Evolutionary conservation across 2,797 vertebrate genomes (phyloP).

Genomic region (Rhabdophis nuchalis): DNA sequence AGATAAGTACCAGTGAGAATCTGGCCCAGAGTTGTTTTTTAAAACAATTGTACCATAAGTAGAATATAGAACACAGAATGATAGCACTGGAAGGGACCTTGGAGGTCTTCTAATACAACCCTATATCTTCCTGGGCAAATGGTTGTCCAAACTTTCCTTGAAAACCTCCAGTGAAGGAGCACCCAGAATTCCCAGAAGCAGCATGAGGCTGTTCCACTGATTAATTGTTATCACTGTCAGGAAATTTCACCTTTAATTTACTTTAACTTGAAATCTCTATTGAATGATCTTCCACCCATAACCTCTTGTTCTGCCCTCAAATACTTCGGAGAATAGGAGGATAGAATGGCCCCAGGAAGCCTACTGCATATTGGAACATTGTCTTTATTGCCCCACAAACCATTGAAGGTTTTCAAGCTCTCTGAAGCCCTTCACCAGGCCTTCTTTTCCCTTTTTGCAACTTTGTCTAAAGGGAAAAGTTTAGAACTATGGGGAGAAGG

Average conservation of each 20-base stretch:
- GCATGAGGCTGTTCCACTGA: not conserved
- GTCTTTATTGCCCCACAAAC: not conserved
- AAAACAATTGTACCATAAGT: not conserved
- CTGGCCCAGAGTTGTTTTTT: not conserved
- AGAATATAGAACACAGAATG: not conserved
- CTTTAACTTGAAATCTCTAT: not conserved
- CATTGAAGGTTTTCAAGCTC: not conserved
- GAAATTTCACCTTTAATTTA: not conserved
- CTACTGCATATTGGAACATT: not conserved
- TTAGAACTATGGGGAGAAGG: not conserved
- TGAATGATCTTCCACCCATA: not conserved
- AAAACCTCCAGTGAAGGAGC: not conserved
- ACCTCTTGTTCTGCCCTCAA: not conserved
- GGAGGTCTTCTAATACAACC: not conserved
- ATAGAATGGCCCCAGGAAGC: not conserved
- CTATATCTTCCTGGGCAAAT: not conserved
- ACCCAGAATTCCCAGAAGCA: not conserved
- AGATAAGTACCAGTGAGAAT: not conserved
- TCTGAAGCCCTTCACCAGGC: not conserved
- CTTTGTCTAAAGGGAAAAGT: not conserved
- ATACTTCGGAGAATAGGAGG: not conserved
- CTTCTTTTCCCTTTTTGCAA: not conserved
- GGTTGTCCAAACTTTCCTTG: not conserved
- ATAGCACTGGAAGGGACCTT: not conserved
- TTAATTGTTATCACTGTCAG: not conserved